Base-by-base conservation (phyloP, 2,797 vertebrate genomes). In the Lindbergichthys nudifrons region DNA sequence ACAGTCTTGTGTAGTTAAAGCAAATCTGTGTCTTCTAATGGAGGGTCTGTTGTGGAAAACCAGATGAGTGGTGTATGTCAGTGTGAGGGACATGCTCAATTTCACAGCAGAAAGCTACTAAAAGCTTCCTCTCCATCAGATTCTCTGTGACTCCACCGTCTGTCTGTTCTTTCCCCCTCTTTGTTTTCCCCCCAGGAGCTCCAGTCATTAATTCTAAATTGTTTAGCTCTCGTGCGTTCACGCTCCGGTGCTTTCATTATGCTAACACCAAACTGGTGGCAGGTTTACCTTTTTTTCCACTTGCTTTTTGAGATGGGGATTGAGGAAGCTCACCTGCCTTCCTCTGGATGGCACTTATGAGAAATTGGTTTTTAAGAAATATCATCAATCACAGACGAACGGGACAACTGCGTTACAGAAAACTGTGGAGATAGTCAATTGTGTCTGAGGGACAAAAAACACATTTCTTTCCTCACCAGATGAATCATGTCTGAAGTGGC, bases 361-460 rank as follows among this genome's bases (percentile, higher is more conserved):
- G 85, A 92, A 90, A 93, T 94, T 91, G 85, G 32, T 91, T 93
- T 93, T 90, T 82, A 74, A 26, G 88, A 90, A 84, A 92, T 76
- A 63, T 80, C 89, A 94, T 94, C 92, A 89, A 93, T 94, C 93
- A 93, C 75, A 47, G 61, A 65, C 7, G 26, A 86, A 89, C 77
- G 64, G 74, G 75, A 79, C 65, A 59, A 75, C 69, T 39, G 32
- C 41, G 18, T 62, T 66, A 79, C 61, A 79, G 75, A 81, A 77
- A 84, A 80, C 50, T 71, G 23, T 0, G 66, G 60, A 74, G 41
- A 79, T 43, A 65, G 83, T 88, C 81, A 71, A 88, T 85, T 83
- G 56, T 36, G 23, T 75, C 59, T 77, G 47, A 43, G 18, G 16
- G 16, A 10, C 53, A 50, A 11, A 45, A 0, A 13, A 43, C 7